Base-by-base conservation (phyloP, 1,140 invertebrate genomes). In the Phymastichus coffea region DNA sequence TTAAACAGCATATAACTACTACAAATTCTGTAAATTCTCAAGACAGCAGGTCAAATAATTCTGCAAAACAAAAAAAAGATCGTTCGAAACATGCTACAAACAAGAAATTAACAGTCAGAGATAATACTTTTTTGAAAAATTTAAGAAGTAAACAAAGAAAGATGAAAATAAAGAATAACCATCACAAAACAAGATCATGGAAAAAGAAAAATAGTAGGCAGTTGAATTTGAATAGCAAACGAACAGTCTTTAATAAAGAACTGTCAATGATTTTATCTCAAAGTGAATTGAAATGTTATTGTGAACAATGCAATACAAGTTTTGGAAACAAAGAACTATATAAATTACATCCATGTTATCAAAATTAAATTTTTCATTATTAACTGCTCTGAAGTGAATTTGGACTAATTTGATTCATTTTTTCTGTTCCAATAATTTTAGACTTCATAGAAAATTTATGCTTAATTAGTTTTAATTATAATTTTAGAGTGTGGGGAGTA, bases 281-380 rank as follows among this genome's bases (percentile, higher is more conserved):
- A 41, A 38, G 51, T 22, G 65, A 68, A 14, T 58, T 68, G 6
- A 75, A 74, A 51, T 64, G 66, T 23, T 70, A 64, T 25, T 78
- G 76, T 47, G 72, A 74, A 6, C 66, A 66, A 37, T 77, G 76
- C 30, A 66, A 70, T 33, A 38, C 54, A 2, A 63, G 57, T n/a
- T 74, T 74, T 20, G 35, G 25, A 23, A 73, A 66, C 23, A 70
- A 61, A 30, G 71, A 74, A 57, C 54, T 74, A 4, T 74, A 60
- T 33, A 64, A 48, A 57, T 20, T 73, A 12, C 70, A 73, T 40
- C 38, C 26, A 6, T 71, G 70, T 40, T 72, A 70, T 51, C 33
- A 56, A 55, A 61, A 33, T 1, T 37, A 12, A 30, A 33, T 23
- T 22, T 15, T 40, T 57, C 14, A 12, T 33, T 12, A 49, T 7